phyloP scores from a whole-genome alignment of 2,113 vertebrate species.

The Passer montanus region DNA sequence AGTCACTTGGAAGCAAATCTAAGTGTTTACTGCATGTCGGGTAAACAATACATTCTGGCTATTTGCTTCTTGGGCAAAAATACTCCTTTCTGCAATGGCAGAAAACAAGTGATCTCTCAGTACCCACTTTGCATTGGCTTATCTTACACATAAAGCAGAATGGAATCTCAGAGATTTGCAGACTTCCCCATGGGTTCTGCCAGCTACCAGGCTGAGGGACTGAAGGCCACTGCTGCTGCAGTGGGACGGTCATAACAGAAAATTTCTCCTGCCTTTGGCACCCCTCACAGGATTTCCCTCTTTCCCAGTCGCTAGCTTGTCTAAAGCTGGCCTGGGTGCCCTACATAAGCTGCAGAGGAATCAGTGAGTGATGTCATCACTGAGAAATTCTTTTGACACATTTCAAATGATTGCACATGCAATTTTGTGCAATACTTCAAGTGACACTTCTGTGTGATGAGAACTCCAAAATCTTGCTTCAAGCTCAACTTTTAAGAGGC shows the following conservation, averaged over 20 bases:
- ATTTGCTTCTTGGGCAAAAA: neutral
- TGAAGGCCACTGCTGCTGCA: neutral
- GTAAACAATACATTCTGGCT: neutral
- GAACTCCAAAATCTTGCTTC: neutral
- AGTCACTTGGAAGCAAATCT: neutral
- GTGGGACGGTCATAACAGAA: rapidly evolving
- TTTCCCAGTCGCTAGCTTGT: neutral
- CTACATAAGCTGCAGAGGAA: neutral
- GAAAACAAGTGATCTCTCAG: neutral
- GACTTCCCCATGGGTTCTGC: neutral
- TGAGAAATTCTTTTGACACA: neutral
- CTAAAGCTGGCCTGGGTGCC: neutral
- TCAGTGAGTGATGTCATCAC: rapidly evolving
- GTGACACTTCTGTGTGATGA: neutral
- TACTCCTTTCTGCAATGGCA: neutral
- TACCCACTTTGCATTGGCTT: neutral
- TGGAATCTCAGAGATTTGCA: neutral
- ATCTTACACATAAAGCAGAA: neutral
- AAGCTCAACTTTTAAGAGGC: neutral
- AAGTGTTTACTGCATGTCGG: neutral
- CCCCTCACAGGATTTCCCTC: neutral
- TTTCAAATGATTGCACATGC: neutral
- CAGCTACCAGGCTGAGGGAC: neutral
- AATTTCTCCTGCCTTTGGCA: neutral
- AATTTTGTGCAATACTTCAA: neutral